A percentile compares a stretch with the other conserved stretches of the same genome.
Conservation (phyloP, 2,888 invertebrate species). For the Coremacera marginata region DNA sequence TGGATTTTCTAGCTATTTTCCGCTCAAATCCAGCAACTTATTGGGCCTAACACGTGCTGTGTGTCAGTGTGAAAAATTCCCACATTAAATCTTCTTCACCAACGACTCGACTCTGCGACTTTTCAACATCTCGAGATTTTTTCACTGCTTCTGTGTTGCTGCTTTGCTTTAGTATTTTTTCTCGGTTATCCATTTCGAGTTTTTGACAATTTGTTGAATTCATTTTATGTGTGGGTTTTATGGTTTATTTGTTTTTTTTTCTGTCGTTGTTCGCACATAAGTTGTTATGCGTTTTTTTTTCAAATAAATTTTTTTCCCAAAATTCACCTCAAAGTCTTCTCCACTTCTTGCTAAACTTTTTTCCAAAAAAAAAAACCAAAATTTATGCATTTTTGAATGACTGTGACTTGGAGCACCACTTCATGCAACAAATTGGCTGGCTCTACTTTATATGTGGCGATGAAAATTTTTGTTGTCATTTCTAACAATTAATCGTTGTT, state of each 20-base stretch:
- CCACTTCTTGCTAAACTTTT: not conserved
- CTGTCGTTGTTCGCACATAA: not conserved
- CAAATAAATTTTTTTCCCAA: not conserved
- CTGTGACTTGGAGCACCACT: slow-evolving; percentile 26
- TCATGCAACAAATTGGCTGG: too few relatives aligned
- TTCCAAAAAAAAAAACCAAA: not conserved
- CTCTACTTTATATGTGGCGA: too few relatives aligned
- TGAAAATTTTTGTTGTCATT: not conserved
- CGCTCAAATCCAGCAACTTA: too few relatives aligned
- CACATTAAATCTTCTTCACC: slow-evolving; percentile 53
- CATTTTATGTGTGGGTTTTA: too few relatives aligned
- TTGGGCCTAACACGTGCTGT: slow-evolving; percentile 52
- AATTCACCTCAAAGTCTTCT: too few relatives aligned
- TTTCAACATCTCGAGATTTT: slow-evolving; percentile 10
- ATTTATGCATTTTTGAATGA: slow-evolving; percentile 45
- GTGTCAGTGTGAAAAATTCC: slow-evolving; percentile 52
- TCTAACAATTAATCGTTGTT: not conserved
- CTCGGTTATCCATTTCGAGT: too few relatives aligned
- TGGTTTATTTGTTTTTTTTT: not conserved
- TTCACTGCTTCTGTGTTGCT: too few relatives aligned
- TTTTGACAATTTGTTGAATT: too few relatives aligned
- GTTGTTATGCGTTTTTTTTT: not conserved
- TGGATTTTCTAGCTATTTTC: not conserved
- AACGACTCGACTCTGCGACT: slow-evolving; percentile 23
- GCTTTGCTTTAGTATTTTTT: too few relatives aligned